Base-by-base conservation (phyloP, 2,113 vertebrate species). In the Cyanoramphus novaezelandiae region DNA sequence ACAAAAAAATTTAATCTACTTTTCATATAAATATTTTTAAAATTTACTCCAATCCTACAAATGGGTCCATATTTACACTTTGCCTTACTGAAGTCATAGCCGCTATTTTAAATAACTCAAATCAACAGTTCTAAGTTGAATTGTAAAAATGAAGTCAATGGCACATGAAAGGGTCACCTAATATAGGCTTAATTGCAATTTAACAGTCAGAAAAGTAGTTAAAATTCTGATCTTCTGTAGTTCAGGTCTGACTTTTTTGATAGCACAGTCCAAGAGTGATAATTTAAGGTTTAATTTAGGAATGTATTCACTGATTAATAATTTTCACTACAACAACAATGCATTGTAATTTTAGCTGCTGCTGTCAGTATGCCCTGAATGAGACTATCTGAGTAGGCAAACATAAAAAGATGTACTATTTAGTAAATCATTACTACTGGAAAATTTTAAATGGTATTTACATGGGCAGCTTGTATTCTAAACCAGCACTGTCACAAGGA, bases 231-330 rank as follows among this genome's bases (percentile, higher is more conserved):
- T 70, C 69, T 82, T 80, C 60, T 69, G 49, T 92, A 93, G 29
- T 44, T 92, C 35, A 75, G 67, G 47, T 82, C 65, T 92, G 92
- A 93, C 81, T 83, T 93, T 41, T 46, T 52, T 57, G 67, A 89
- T 65, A 82, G 60, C 44, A 18, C 65, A 49, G 65, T 65, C 77
- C 76, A 92, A 86, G 72, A 63, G 67, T 12, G 43, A 93, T 94
- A 97, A 96, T 88, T 88, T 87, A 76, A 62, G 82, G 52, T 86
- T 27, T 75, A 93, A 97, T 95, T 94, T 92, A 85, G 83, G 90
- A 95, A 86, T 41, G 25, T 78, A 95, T 77, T 95, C 63, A 16
- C 31, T 46, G 85, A 94, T 95, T 91, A 93, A 93, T 92, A 88
- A 86, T 96, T 93, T 97, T 95, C 88, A 70, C 88, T 27, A 93